Percentiles rank a stretch among this genome's conserved stretches.
Evolutionary conservation across 2,113 vertebrate genomes (phyloP).

Genomic region (Xenus cinereus): DNA sequence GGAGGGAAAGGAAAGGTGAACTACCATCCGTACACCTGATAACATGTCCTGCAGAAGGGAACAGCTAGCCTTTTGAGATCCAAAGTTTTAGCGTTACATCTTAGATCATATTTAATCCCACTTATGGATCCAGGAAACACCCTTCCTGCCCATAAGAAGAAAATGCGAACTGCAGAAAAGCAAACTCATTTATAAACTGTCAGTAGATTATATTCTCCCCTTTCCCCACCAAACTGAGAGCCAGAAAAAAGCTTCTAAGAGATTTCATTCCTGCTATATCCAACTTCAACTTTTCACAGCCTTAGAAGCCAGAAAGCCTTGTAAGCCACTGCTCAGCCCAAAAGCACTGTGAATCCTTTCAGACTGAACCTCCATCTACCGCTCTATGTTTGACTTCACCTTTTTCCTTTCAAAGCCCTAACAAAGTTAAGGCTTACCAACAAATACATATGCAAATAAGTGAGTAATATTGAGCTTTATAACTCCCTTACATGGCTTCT

Average conservation of each 20-base stretch:
- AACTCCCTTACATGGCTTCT: background rate
- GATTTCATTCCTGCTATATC: background rate
- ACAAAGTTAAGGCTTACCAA: background rate
- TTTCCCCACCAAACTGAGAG: background rate
- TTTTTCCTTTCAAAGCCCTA: background rate
- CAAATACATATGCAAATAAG: background rate
- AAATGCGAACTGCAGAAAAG: background rate
- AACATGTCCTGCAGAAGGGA: background rate
- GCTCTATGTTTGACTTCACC: background rate
- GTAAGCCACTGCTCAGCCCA: background rate
- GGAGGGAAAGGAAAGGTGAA: background rate
- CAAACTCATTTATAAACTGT: background rate
- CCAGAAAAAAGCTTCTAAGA: background rate
- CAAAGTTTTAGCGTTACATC: background rate
- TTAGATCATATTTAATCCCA: background rate
- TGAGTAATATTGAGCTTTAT: background rate
- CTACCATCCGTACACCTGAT: fast-evolving
- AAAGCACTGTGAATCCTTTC: background rate
- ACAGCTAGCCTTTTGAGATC: background rate
- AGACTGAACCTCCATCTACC: background rate
- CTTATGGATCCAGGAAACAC: background rate
- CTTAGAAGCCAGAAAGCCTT: background rate
- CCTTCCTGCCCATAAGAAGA: background rate
- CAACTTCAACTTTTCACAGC: background rate
- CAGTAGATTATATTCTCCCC: background rate